Percentiles rank a stretch among this genome's conserved stretches.
These are phyloP conservation scores for Psammodynastes pulverulentus DNA, from an alignment of 2,113 vertebrate species.

Conservation along the genomic window DNA sequence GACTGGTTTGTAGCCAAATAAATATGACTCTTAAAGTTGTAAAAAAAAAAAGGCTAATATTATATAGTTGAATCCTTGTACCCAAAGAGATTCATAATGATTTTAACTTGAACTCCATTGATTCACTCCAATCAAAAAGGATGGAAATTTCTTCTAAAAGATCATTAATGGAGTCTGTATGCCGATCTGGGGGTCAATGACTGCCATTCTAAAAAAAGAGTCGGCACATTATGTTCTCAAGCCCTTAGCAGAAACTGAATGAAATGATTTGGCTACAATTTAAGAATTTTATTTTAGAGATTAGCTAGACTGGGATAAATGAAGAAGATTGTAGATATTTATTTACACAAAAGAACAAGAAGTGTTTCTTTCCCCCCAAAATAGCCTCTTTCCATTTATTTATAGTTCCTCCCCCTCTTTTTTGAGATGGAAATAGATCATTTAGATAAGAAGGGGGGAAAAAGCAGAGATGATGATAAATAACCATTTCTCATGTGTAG, in stretches of 20 bases:
- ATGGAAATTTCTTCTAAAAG: background rate
- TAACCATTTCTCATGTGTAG: constrained; percentile 52
- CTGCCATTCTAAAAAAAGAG: background rate
- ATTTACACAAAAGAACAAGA: constrained; percentile 44
- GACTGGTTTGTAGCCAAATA: background rate
- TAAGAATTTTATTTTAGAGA: constrained; percentile 48
- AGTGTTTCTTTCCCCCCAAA: constrained; percentile 55
- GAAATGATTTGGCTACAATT: background rate
- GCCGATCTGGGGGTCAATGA: background rate
- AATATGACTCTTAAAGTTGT: background rate
- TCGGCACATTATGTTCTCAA: constrained; percentile 1
- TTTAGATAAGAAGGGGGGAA: constrained; percentile 54
- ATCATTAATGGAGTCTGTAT: background rate
- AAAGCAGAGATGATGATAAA: constrained; percentile 50
- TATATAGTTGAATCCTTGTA: background rate
- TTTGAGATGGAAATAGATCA: constrained; percentile 40
- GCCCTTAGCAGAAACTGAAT: background rate
- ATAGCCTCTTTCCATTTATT: constrained; percentile 54
- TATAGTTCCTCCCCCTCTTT: constrained; percentile 38
- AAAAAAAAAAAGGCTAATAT: background rate
- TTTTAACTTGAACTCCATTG: background rate
- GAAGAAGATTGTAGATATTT: constrained; percentile 46
- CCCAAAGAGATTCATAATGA: background rate
- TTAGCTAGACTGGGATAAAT: constrained; percentile 57
- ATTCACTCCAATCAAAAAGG: background rate